These are phyloP conservation scores for Siniperca knerii DNA, from an alignment of 2,113 vertebrate genomes.

Conservation along the genomic window DNA sequence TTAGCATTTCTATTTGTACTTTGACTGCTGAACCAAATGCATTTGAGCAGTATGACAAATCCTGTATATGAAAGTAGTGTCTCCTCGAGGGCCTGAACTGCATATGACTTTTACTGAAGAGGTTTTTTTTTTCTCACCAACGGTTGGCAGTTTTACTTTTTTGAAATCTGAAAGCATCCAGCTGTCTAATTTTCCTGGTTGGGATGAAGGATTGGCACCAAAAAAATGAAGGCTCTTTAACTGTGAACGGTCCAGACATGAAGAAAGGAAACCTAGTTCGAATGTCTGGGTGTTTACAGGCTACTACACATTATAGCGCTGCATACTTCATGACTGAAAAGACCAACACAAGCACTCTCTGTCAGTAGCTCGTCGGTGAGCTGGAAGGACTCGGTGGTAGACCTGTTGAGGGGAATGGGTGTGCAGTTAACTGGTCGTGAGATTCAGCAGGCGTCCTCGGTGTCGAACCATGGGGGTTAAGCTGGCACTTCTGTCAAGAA, in stretches of 20 bases:
- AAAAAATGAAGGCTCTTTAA: slow-evolving; percentile 70
- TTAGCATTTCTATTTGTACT: slow-evolving; percentile 75
- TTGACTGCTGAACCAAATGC: slow-evolving; percentile 79
- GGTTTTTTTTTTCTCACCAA: slow-evolving; percentile 42
- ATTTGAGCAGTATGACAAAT: slow-evolving; percentile 76
- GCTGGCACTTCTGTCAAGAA: slow-evolving; percentile 78
- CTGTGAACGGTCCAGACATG: slow-evolving; percentile 61
- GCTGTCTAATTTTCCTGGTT: slow-evolving; percentile 35
- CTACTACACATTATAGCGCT: slow-evolving; percentile 33
- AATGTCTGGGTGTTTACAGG: slow-evolving; percentile 45
- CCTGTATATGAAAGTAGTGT: slow-evolving; percentile 57
- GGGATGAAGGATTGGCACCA: slow-evolving; percentile 74
- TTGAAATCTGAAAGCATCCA: slow-evolving; percentile 53
- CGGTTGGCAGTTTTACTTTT: slow-evolving; percentile 58
- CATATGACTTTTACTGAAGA: slow-evolving; percentile 2
- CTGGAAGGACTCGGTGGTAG: slow-evolving; percentile 56
- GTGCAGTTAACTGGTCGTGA: slow-evolving; percentile 59
- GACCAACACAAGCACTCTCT: slow-evolving; percentile 39
- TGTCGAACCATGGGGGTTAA: slow-evolving; percentile 65
- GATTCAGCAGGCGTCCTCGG: slow-evolving; percentile 62
- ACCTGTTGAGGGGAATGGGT: slow-evolving; percentile 55
- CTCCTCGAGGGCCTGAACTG: slow-evolving; percentile 46
- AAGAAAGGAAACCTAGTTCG: slow-evolving; percentile 11
- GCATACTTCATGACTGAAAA: slow-evolving; percentile 45
- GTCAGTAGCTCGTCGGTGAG: slow-evolving; percentile 28